Conservation (phyloP, 2,113 vertebrate species). For the Crotalus tigris region DNA sequence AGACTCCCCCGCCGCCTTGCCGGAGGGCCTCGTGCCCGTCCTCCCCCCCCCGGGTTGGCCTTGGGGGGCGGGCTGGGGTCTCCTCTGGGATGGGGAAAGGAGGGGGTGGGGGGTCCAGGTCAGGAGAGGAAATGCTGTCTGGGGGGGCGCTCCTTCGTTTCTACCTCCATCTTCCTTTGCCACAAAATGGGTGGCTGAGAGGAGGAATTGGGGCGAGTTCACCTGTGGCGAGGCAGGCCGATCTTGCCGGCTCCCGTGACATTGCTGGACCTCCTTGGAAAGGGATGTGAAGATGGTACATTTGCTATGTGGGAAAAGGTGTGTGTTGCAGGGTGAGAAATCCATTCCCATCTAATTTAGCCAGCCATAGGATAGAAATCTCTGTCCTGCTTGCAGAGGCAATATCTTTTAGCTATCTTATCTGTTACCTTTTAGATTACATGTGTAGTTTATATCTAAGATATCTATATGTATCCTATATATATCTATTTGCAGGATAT, state of each 20-base stretch:
- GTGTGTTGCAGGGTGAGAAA: slow-evolving; percentile 24
- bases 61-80: neutral
- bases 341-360: neutral
- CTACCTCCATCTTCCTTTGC: neutral
- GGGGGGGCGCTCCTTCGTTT: rapidly evolving
- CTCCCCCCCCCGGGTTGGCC: neutral
- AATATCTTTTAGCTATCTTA: neutral
- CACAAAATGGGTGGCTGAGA: slow-evolving; percentile 57
- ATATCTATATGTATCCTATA: neutral
- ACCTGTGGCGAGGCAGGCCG: slow-evolving; percentile 23
- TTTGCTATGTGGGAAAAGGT: slow-evolving; percentile 43
- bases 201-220: slow-evolving; percentile 53
- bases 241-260: slow-evolving; percentile 8
- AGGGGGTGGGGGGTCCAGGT: neutral
- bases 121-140: no score
- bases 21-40: neutral
- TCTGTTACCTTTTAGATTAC: neutral
- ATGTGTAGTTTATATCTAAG: neutral
- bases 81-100: neutral
- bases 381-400: rapidly evolving
- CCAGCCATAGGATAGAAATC: neutral
- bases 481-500: neutral
- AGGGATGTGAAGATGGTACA: neutral
- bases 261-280: neutral
- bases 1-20: no score